Percentiles rank a stretch among this genome's conserved stretches.
Conservation (phyloP, 2,888 invertebrate genomes). For the Achlya flavicornis region DNA sequence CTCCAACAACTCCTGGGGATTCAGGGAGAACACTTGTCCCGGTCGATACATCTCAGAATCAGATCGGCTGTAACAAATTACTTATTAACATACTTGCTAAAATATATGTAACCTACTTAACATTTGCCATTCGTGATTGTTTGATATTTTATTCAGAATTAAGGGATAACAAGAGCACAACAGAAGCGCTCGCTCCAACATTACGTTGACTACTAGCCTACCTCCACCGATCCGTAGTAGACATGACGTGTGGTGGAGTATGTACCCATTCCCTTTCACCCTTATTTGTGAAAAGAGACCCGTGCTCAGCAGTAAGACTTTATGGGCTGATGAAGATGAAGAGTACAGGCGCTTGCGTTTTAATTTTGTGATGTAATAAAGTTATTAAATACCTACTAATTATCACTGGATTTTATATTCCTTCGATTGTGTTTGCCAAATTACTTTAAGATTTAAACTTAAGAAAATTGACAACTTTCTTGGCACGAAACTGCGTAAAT, state of each 20-base stretch:
- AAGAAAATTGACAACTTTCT: not conserved
- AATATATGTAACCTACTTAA: slow-evolving; percentile 5
- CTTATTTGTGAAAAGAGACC: too few relatives aligned
- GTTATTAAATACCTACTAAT: too few relatives aligned
- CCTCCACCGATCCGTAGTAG: too few relatives aligned
- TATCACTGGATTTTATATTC: too few relatives aligned
- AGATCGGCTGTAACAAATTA: slow-evolving; percentile 49
- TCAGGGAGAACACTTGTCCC: slow-evolving; percentile 75
- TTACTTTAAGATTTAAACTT: not conserved
- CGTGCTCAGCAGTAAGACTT: too few relatives aligned
- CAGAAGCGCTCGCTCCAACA: too few relatives aligned
- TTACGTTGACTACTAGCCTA: too few relatives aligned
- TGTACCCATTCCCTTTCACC: too few relatives aligned
- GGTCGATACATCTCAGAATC: slow-evolving; percentile 69
- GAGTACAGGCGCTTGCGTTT: too few relatives aligned
- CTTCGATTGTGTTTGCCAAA: not conserved
- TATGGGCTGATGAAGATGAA: too few relatives aligned
- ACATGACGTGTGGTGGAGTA: too few relatives aligned
- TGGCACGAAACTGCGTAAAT: not conserved
- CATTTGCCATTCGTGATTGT: slow-evolving; percentile 3
- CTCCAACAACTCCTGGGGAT: slow-evolving; percentile 70
- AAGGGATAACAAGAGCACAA: not conserved
- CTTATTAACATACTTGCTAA: not conserved
- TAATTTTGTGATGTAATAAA: too few relatives aligned
- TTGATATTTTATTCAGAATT: slow-evolving; percentile 6